Evolutionary conservation across 2,797 vertebrate genomes (phyloP).

Genomic region (Apogon hyalosoma): DNA sequence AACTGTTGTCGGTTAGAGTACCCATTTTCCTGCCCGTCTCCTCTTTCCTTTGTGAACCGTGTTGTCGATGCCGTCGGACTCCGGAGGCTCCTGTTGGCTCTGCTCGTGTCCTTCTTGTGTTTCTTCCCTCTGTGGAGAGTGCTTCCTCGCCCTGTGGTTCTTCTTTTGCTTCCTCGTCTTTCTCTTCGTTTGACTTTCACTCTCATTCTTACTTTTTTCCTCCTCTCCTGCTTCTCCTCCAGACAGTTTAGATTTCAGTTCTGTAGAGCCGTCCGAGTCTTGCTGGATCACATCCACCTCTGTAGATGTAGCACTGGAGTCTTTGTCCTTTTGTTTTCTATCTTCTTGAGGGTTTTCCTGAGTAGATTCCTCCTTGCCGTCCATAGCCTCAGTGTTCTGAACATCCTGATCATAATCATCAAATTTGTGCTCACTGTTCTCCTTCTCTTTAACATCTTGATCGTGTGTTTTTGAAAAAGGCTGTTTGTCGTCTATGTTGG

Average conservation of each 20-base stretch:
- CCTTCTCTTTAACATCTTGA: conserved; percentile 26
- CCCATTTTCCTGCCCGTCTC: conserved; percentile 82
- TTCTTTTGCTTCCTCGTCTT: conserved; percentile 76
- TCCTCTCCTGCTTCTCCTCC: conserved; percentile 31
- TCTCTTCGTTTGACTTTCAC: conserved; percentile 52
- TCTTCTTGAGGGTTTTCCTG: conserved; percentile 15
- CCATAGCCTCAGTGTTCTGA: conserved; percentile 52
- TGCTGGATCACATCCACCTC: conserved; percentile 30
- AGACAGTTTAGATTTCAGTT: conserved; percentile 14
- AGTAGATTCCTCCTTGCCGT: conserved; percentile 37
- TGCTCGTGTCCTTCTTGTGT: conserved; percentile 34
- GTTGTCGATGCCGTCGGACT: conserved; percentile 57
- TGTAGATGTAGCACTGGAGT: conserved; percentile 19
- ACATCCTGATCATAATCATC: conserved; percentile 60
- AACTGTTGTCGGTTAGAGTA: conserved; percentile 47
- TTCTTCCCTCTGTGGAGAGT: conserved; percentile 74
- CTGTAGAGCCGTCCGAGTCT: conserved; percentile 42
- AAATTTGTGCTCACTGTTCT: conserved; percentile 42
- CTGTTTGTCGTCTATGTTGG: conserved; percentile 15
- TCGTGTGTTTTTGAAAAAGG: conserved; percentile 29
- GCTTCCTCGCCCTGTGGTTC: conserved; percentile 72
- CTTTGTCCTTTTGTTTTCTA: conserved; percentile 13
- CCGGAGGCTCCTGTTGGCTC: conserved; percentile 39
- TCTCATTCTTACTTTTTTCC: conserved; percentile 66
- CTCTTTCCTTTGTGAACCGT: conserved; percentile 61